Evolutionary conservation across 2,113 vertebrate species (phyloP).

Genomic region (Hiodon alosoides): DNA sequence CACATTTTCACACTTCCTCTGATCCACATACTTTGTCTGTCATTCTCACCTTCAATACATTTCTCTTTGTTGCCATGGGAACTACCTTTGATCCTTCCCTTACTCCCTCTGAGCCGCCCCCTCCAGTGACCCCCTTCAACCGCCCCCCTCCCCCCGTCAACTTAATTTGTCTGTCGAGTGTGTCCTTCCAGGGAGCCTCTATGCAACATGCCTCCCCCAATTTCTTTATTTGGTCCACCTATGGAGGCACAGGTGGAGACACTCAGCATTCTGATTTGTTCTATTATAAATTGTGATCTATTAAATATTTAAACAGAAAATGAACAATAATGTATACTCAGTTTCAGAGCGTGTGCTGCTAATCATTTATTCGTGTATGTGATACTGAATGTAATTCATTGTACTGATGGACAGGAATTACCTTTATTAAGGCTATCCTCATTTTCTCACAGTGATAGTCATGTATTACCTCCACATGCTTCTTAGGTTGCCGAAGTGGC

Average conservation of each 20-base stretch:
- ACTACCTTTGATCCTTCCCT: constrained; percentile 53
- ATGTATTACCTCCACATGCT: not conserved
- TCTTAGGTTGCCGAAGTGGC: too few relatives aligned
- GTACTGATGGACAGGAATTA: not conserved
- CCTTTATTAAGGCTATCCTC: constrained; percentile 17
- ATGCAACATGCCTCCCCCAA: constrained; percentile 20
- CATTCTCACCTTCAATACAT: constrained; percentile 36
- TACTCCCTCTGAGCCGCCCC: constrained; percentile 27
- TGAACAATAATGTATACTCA: not conserved
- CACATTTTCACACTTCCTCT: constrained; percentile 23
- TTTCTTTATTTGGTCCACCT: constrained; percentile 26
- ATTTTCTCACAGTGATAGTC: not conserved
- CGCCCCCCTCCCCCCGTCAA: constrained; percentile 11
- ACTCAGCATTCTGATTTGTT: constrained; percentile 2
- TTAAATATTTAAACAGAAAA: not conserved
- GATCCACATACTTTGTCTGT: constrained; percentile 13
- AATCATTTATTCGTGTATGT: too few relatives aligned
- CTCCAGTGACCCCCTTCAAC: constrained; percentile 24
- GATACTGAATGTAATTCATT: too few relatives aligned
- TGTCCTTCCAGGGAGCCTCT: constrained; percentile 8
- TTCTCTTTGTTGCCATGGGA: constrained; percentile 66
- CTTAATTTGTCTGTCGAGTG: not conserved
- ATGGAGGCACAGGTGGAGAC: not conserved
- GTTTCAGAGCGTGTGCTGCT: too few relatives aligned
- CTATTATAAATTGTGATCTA: constrained; percentile 1